phyloP scores from a whole-genome alignment of 2,797 vertebrate species.

The Varecia variegata region DNA sequence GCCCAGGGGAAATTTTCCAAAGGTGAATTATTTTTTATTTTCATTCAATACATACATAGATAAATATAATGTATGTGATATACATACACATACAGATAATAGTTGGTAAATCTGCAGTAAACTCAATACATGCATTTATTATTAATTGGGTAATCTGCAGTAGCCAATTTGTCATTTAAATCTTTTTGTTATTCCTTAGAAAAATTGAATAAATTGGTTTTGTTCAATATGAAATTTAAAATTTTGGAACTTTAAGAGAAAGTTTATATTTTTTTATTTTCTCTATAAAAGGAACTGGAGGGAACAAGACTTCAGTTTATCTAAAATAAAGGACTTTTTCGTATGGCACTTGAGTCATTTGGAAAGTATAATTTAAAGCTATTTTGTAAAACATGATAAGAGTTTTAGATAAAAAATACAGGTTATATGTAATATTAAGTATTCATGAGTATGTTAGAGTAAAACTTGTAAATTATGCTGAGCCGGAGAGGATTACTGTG shows the following conservation, averaged over 20 bases:
- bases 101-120: not conserved
- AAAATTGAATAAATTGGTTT: not conserved
- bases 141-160: not conserved
- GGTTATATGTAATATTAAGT: not conserved
- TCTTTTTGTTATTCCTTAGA: not conserved
- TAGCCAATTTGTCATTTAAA: not conserved
- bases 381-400: constrained; percentile 9
- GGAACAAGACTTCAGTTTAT: not conserved
- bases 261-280: not conserved
- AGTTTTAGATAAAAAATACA: not conserved
- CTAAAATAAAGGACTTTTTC: not conserved
- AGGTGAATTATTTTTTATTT: not conserved
- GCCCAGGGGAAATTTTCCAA: not conserved
- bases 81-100: no score
- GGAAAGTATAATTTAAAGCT: constrained; percentile 9
- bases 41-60: not conserved
- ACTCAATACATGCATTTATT: not conserved
- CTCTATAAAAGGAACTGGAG: not conserved
- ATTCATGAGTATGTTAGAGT: not conserved
- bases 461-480: not conserved
- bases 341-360: not conserved
- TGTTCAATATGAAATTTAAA: not conserved
- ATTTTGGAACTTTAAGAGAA: not conserved
- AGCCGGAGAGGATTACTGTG: not conserved
- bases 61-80: not conserved